A percentile compares a stretch with the other conserved stretches of the same genome.
phyloP scores from a whole-genome alignment of 2,797 vertebrate genomes.

The Myotis vivesi region DNA sequence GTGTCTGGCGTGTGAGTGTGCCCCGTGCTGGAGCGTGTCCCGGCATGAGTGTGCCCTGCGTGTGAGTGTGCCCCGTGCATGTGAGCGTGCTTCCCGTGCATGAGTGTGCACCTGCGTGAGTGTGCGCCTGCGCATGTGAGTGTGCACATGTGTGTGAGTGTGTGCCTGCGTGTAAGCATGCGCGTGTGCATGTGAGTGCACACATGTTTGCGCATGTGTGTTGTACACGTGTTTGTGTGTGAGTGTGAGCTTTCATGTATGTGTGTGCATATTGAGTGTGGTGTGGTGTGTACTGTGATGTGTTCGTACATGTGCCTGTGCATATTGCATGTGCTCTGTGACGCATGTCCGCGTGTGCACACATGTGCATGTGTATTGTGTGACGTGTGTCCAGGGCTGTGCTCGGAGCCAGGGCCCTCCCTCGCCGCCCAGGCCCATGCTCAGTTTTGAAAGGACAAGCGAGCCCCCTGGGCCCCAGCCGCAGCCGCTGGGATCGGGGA shows the following conservation, averaged over 20 bases:
- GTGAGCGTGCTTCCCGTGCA: accelerated
- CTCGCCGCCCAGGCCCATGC: not conserved
- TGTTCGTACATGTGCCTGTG: not conserved
- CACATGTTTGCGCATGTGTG: too few relatives aligned
- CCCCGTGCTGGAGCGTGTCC: too few relatives aligned
- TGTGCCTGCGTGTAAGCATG: accelerated
- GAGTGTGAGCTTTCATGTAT: accelerated
- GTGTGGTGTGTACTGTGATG: not conserved
- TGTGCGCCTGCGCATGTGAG: too few relatives aligned
- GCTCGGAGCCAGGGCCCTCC: not conserved
- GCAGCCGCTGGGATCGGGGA: not conserved
- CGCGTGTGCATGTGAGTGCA: not conserved
- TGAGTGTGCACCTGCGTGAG: not conserved
- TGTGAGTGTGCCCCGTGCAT: not conserved
- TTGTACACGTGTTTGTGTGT: not conserved
- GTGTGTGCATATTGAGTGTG: accelerated
- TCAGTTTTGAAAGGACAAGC: not conserved
- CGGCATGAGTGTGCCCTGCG: too few relatives aligned
- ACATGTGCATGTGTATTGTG: not conserved
- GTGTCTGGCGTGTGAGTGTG: too few relatives aligned
- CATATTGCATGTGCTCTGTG: not conserved
- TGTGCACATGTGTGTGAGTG: not conserved
- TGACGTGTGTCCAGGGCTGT: not conserved
- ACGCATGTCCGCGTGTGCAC: accelerated
- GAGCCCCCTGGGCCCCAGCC: not conserved